phyloP scores from a whole-genome alignment of 2,113 vertebrate species.

The Rhinopithecus roxellana region DNA sequence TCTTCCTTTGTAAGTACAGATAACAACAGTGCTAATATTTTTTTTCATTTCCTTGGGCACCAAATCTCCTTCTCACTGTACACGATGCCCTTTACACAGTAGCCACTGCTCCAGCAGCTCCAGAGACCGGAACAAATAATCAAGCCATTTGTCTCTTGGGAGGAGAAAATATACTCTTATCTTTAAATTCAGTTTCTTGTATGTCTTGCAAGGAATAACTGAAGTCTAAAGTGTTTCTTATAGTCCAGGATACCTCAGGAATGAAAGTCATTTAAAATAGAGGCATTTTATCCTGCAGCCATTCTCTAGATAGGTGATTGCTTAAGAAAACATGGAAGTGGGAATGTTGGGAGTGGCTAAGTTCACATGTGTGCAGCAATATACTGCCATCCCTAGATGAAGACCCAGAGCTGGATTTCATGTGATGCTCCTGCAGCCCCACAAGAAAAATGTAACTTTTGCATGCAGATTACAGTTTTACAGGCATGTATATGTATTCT shows the following conservation, averaged over 20 bases:
- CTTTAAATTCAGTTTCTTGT: conserved; percentile 17
- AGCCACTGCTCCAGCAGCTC: background rate
- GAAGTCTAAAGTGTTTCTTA: conserved; percentile 2
- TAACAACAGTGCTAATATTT: conserved; percentile 86
- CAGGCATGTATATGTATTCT: background rate
- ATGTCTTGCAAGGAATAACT: background rate
- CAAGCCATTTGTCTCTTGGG: background rate
- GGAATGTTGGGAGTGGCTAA: background rate
- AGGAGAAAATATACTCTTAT: conserved; percentile 7
- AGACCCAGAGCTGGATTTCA: background rate
- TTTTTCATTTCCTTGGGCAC: conserved; percentile 87
- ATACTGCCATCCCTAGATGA: background rate
- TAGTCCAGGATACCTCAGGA: background rate
- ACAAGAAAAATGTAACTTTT: background rate
- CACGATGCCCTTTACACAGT: conserved; percentile 65
- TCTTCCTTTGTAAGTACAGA: conserved; percentile 83
- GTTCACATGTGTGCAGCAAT: too few species aligned
- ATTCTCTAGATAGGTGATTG: background rate
- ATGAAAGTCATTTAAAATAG: background rate
- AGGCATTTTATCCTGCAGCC: background rate
- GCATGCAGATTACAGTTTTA: background rate
- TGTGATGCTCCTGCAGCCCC: background rate
- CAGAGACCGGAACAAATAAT: conserved; percentile 47
- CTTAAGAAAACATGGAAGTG: background rate
- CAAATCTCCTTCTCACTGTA: conserved; percentile 73